Evolutionary conservation across 92 coral and sea anemone genomes (phyloP).

Genomic region (Siderastrea radians): DNA sequence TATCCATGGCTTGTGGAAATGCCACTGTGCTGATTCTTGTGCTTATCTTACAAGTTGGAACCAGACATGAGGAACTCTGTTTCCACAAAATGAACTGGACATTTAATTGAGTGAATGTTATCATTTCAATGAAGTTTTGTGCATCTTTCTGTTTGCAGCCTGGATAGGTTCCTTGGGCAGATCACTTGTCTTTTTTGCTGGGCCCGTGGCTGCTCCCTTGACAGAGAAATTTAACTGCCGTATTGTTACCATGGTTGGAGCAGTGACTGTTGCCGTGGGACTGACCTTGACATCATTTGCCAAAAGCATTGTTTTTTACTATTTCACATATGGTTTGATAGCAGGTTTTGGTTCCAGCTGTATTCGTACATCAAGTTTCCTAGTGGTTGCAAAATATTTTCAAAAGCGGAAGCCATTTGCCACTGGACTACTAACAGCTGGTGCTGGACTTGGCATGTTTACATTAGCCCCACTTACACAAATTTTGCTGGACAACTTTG

Average conservation of each 20-base stretch:
- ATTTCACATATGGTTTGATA: conserved; percentile 1
- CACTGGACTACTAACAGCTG: conserved; percentile 29
- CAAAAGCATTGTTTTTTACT: conserved; percentile 1
- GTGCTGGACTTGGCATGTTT: conserved; percentile 12
- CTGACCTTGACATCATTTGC: conserved; percentile 22
- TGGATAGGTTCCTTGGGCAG: conserved; percentile 7
- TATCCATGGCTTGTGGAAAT: too few species aligned
- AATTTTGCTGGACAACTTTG: conserved; percentile 7
- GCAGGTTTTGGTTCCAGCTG: conserved; percentile 11
- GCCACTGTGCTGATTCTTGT: too few species aligned
- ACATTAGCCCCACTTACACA: conserved; percentile 2
- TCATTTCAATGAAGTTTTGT: too few species aligned
- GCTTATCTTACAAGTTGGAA: too few species aligned
- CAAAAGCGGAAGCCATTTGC: conserved; percentile 9
- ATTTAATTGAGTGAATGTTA: too few species aligned
- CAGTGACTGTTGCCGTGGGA: not conserved
- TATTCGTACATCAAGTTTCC: conserved; percentile 12
- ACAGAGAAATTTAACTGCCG: conserved; percentile 31
- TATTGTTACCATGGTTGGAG: conserved; percentile 15
- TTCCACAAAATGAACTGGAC: too few species aligned
- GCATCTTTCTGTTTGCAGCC: not conserved
- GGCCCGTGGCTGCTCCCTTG: conserved; percentile 16
- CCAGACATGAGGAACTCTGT: too few species aligned
- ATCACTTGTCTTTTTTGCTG: not conserved
- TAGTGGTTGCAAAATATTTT: conserved; percentile 29